Base-by-base conservation (phyloP, 1,140 invertebrate species). In the Armadillidium nasatum region DNA sequence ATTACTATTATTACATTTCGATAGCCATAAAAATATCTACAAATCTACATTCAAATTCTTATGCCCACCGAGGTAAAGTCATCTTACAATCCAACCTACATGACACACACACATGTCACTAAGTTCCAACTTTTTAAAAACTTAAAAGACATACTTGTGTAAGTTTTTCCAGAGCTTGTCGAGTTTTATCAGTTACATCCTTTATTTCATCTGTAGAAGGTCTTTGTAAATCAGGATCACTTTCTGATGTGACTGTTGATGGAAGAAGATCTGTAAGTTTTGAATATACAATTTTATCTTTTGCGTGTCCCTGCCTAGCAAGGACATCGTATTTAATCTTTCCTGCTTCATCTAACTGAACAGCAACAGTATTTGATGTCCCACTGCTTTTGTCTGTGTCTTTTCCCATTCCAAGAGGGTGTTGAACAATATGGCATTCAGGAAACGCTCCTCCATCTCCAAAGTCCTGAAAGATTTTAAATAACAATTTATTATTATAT, bases 371-470 rank as follows among this genome's bases (percentile, higher is more conserved):
- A 87, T 97, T 97, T 13, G 93, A 93, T 10, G 89, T 75, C 77
- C 69, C 46, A 46, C 74, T 54, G 15, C 74, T 78, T 89, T 89
- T 73, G n/a, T 70, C 73, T 67, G 81, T 82, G 66, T 88, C 89
- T 81, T 88, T 87, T 0, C 92, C 92, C 88, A 97, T 93, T 78
- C 91, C 91, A 44, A 99, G 85, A 0, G 98, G 98, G 87, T 96
- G 97, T 83, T 99, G 98, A 0, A 96, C 96, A 13, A 99, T 92
- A 84, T 92, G 93, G 76, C 99, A 97, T 87, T 99, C 98, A 0
- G 98, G 97, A 86, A 96, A 99, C 0, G 98, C 95, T 11, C 98
- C 98, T 9, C 98, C 98, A 91, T 99, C 97, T 82, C 89, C 89
- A 88, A 90, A 94, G 86, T 94, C 93, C 88, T 89, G 80, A 54